phyloP scores from a whole-genome alignment of 2,888 invertebrate species.

The Mystacides longicornis region DNA sequence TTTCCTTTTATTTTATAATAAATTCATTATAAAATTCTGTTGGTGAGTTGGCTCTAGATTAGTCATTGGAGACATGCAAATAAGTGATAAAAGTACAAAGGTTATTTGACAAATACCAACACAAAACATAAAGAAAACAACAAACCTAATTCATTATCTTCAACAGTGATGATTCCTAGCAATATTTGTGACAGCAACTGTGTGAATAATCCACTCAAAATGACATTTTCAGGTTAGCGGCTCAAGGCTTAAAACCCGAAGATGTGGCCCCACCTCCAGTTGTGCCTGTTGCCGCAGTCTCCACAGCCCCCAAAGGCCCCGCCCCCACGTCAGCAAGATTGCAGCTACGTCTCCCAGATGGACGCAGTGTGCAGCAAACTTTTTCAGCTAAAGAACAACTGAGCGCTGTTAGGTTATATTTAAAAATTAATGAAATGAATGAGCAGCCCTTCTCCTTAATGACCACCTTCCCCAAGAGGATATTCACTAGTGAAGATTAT shows the following conservation, averaged over 20 bases:
- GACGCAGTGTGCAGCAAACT: conserved; percentile 62
- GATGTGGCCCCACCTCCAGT: conserved; percentile 28
- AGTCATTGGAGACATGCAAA: too few relatives aligned
- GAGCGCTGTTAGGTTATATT: conserved; percentile 81
- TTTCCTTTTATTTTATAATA: too few relatives aligned
- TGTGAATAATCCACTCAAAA: too few relatives aligned
- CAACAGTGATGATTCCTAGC: too few relatives aligned
- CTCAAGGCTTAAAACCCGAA: conserved; percentile 24
- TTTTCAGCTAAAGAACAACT: conserved; percentile 84
- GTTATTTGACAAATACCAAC: too few relatives aligned
- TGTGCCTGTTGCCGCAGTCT: conserved; percentile 32
- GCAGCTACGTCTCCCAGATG: conserved; percentile 56
- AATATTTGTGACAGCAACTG: too few relatives aligned
- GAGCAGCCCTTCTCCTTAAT: conserved; percentile 75
- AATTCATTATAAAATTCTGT: too few relatives aligned
- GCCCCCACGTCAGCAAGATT: conserved; percentile 35
- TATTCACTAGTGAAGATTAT: conserved; percentile 81
- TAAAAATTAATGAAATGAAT: conserved; percentile 72
- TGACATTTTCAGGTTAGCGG: conserved; percentile 14
- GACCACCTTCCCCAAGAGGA: conserved; percentile 86
- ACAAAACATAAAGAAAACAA: too few relatives aligned
- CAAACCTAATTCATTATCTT: too few relatives aligned
- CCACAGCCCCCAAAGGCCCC: conserved; percentile 27
- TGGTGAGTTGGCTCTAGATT: too few relatives aligned
- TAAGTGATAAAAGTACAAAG: too few relatives aligned